Evolutionary conservation across 2,888 invertebrate genomes (phyloP), one percentile per base, ranked within the genome.

Genomic region (Apamea epomidion): DNA sequence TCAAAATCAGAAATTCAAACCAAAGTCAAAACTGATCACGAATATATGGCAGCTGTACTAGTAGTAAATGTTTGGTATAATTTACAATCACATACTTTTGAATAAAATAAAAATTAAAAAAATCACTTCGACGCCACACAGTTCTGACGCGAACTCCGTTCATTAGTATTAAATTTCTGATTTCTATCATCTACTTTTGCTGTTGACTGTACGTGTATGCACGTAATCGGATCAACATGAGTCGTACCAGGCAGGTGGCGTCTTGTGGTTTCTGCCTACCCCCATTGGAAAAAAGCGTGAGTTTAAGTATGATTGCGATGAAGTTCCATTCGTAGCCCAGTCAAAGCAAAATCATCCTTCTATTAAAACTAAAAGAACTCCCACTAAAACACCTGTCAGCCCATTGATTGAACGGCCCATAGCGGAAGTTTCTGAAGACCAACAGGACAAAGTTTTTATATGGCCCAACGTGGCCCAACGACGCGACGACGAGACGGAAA

Each of bases 401-500:
- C 42, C 75, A 80, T 80, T 82, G 84, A 89, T 84, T 80, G 76
- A 79, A 82, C 64, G 65, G 74, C 74, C 64, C 75, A 82, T 76
- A 70, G 65, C 64, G 29, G 32, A 85, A 88, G 70, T 89, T 85
- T 79, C 42, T 58, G 74, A 70, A 51, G 77, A 82, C 62, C 21
- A n/a, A 37, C 42, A 70, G n/a, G 74, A 65, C 65, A 68, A 88
- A 88, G 77, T 82, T 88, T 89, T 85, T 76, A 81, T 70, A 67
- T 76, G 65, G 68, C 69, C 75, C 77, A 73, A 76, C 78, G 69
- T 78, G 54, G 72, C 68, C 70, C 79, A 76, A 79, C 79, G 67
- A 78, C 68, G 68, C 67, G 82, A 81, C 82, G 86, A 84, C 80
- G 87, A 83, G 76, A 81, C 85, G 85, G 88, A 88, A 90, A 88